A percentile compares a stretch with the other conserved stretches of the same genome.
Evolutionary conservation across 2,113 vertebrate species (phyloP).

Genomic region (Microtus ochrogaster): DNA sequence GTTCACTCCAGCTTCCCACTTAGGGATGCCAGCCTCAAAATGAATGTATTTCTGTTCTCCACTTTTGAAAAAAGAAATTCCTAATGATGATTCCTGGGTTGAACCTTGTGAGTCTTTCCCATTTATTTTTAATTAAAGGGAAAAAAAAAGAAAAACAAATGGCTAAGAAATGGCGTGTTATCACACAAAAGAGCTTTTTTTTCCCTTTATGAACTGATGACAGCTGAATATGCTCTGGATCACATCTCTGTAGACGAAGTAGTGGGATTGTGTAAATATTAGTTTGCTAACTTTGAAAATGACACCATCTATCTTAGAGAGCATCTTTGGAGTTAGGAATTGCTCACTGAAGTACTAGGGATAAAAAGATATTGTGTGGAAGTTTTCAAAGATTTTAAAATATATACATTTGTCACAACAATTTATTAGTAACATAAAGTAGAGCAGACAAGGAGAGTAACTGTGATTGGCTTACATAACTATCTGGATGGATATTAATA

Average conservation of each 20-base stretch:
- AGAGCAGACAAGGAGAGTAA: not conserved
- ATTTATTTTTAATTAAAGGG: not conserved
- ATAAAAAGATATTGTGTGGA: not conserved
- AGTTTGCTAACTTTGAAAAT: not conserved
- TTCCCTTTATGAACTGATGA: not conserved
- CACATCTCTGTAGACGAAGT: not conserved
- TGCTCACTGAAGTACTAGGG: not conserved
- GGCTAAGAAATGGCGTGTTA: not conserved
- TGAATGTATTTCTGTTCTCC: not conserved
- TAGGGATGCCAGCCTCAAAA: not conserved
- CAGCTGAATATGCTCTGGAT: too few relatives aligned
- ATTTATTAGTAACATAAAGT: not conserved
- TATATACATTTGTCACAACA: not conserved
- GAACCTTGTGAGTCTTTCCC: not conserved
- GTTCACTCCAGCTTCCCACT: not conserved
- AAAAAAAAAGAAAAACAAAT: not conserved
- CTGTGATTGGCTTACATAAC: not conserved
- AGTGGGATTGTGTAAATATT: not conserved
- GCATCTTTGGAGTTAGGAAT: not conserved
- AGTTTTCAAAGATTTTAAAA: not conserved
- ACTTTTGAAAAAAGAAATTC: not conserved
- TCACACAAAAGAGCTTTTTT: not conserved
- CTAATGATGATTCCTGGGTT: not conserved
- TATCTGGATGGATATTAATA: not conserved
- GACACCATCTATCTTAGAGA: not conserved